These are phyloP conservation scores for Cydia fagiglandana DNA, from an alignment of 1,140 invertebrate species.

Conservation along the genomic window DNA sequence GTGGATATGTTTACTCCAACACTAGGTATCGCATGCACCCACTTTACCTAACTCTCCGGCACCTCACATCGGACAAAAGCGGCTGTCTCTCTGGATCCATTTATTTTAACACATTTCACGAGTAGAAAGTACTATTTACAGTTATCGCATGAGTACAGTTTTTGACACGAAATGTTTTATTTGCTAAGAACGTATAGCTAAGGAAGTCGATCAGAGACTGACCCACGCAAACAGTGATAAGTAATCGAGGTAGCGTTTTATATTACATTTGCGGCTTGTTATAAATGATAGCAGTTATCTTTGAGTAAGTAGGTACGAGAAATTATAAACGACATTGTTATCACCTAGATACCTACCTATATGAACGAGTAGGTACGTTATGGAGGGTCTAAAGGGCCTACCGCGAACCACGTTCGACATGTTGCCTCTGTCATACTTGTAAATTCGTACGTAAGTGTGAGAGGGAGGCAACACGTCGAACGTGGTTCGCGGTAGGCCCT, in stretches of 20 bases:
- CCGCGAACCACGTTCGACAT: too few species aligned
- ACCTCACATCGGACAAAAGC: conserved; percentile 37
- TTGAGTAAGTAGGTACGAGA: neutral
- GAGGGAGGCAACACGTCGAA: too few species aligned
- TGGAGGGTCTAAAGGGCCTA: too few species aligned
- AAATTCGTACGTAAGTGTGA: too few species aligned
- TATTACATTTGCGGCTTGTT: neutral
- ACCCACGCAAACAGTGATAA: neutral
- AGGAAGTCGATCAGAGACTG: neutral
- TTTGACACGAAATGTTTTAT: neutral
- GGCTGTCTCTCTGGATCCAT: conserved; percentile 56
- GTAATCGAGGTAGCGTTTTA: neutral
- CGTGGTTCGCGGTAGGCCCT: too few species aligned
- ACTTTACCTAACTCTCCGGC: conserved; percentile 39
- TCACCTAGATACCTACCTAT: too few species aligned
- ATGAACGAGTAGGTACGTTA: too few species aligned
- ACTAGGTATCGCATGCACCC: too few species aligned
- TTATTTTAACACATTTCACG: neutral
- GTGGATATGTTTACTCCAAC: too few species aligned
- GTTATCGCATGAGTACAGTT: neutral
- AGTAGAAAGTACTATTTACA: neutral
- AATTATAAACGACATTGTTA: neutral
- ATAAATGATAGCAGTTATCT: neutral
- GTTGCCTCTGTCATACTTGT: too few species aligned
- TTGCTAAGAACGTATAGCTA: neutral